Percentiles rank a stretch among this genome's conserved stretches.
Conservation (phyloP, 1,140 invertebrate species). For the Temnothorax longispinosus region DNA sequence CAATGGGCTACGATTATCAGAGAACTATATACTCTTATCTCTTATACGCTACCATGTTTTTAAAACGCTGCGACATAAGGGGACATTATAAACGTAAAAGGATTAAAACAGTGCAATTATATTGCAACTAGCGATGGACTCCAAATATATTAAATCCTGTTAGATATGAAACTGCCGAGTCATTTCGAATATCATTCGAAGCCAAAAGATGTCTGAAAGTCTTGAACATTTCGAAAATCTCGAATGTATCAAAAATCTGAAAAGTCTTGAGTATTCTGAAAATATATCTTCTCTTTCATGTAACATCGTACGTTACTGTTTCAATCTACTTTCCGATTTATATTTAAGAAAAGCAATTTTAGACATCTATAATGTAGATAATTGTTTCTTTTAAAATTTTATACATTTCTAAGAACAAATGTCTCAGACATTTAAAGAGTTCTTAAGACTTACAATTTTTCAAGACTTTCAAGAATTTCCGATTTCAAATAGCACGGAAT, state of each 20-base stretch:
- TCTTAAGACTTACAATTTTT: not conserved
- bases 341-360: not conserved
- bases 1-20: not conserved
- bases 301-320: not conserved
- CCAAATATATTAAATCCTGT: not conserved
- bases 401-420: not conserved
- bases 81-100: not conserved
- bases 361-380: not conserved
- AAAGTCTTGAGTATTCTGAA: not conserved
- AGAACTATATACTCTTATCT: not conserved
- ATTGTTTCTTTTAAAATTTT: not conserved
- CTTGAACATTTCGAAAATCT: not conserved
- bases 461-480: not conserved
- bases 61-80: not conserved
- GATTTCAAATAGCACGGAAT: not conserved
- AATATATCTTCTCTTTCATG: not conserved
- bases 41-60: slow-evolving; percentile 5
- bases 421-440: not conserved
- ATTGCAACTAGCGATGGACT: not conserved
- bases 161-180: not conserved
- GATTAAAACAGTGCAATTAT: not conserved
- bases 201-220: not conserved
- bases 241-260: not conserved
- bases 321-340: not conserved
- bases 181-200: not conserved